phyloP scores from a whole-genome alignment of 2,888 invertebrate genomes.

The Sinotaia quadrata region DNA sequence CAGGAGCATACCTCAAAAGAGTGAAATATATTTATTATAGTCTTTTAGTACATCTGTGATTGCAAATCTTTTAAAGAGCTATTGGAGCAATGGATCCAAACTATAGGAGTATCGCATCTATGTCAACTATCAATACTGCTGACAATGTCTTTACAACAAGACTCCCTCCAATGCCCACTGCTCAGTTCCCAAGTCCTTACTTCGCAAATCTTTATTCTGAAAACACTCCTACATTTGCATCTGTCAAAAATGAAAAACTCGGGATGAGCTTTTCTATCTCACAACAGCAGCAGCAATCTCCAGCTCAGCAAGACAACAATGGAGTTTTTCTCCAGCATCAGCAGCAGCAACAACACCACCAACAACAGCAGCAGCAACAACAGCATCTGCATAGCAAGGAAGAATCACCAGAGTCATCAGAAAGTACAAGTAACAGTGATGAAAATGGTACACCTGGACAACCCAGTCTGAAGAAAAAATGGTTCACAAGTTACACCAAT shows the following conservation, averaged over 20 bases:
- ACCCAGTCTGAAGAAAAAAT: slow-evolving; percentile 28
- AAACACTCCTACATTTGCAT: slow-evolving; percentile 26
- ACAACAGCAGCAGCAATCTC: slow-evolving; percentile 10
- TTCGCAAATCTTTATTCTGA: slow-evolving; percentile 27
- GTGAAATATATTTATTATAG: too few species aligned
- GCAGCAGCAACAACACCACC: slow-evolving; percentile 16
- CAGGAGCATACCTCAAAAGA: too few species aligned
- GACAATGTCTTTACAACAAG: slow-evolving; percentile 20
- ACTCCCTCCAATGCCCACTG: slow-evolving; percentile 13
- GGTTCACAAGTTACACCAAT: slow-evolving; percentile 30
- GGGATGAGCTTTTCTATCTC: neutral
- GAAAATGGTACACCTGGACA: slow-evolving; percentile 16
- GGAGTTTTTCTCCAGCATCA: neutral
- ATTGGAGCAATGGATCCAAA: slow-evolving; percentile 18
- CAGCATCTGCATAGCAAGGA: slow-evolving; percentile 9
- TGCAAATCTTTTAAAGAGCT: neutral
- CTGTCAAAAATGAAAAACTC: slow-evolving; percentile 18
- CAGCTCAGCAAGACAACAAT: too few species aligned
- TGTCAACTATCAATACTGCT: slow-evolving; percentile 28
- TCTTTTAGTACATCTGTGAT: neutral
- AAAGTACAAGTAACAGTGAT: slow-evolving; percentile 14
- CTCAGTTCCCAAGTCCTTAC: slow-evolving; percentile 24
- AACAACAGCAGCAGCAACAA: neutral
- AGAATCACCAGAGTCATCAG: slow-evolving; percentile 18
- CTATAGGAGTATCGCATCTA: slow-evolving; percentile 21